These are phyloP conservation scores for Tortricodes alternella DNA, from an alignment of 2,888 invertebrate genomes.

Conservation along the genomic window DNA sequence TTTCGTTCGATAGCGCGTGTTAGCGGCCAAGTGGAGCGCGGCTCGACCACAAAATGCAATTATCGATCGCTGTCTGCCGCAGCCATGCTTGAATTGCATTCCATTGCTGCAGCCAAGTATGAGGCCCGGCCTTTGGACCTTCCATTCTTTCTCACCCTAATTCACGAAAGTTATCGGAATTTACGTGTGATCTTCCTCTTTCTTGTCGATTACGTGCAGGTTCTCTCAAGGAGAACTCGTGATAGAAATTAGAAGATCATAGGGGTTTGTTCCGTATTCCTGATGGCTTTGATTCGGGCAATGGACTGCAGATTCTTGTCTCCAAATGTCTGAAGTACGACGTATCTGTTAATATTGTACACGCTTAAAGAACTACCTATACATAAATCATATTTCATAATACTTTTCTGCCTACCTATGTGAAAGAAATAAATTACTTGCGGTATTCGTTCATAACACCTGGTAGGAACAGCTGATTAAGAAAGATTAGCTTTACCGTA, in stretches of 20 bases:
- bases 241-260: not conserved
- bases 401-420: too few species aligned
- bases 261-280: not conserved
- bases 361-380: too few species aligned
- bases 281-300: too few species aligned
- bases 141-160: constrained; percentile 28
- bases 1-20: constrained; percentile 71
- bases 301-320: too few species aligned
- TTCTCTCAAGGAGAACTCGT: not conserved
- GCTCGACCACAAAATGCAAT: constrained; percentile 79
- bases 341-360: too few species aligned
- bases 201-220: constrained; percentile 18
- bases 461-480: not conserved
- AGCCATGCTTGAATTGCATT: constrained; percentile 75
- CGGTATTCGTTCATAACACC: not conserved
- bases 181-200: constrained; percentile 11
- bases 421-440: too few species aligned
- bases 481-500: too few species aligned
- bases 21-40: constrained; percentile 61
- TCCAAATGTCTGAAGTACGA: too few species aligned
- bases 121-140: constrained; percentile 43
- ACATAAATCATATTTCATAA: too few species aligned
- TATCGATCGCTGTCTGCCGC: constrained; percentile 75
- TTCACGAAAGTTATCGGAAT: constrained; percentile 10
- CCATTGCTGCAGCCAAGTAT: constrained; percentile 60